Percentiles rank a stretch among this genome's conserved stretches.
These are phyloP conservation scores for Hydrochoerus hydrochaeris DNA, from an alignment of 2,113 vertebrate species.

Conservation along the genomic window DNA sequence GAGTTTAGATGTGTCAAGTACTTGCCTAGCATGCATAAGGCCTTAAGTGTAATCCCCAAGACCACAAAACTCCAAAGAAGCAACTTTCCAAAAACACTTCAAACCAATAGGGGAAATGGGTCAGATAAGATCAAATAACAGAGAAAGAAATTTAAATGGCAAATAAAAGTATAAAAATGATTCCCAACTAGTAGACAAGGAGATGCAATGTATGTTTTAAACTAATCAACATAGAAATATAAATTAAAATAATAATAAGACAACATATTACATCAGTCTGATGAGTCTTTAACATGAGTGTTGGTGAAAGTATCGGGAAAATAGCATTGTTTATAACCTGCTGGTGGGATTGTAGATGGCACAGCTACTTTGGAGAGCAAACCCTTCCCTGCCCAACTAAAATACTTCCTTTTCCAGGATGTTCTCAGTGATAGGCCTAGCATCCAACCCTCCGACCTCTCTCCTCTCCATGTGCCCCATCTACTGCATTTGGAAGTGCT, in stretches of 20 bases:
- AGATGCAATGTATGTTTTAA: not conserved
- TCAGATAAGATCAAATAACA: not conserved
- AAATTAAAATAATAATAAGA: conserved; percentile 23
- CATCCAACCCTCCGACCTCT: no score
- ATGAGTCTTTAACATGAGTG: not conserved
- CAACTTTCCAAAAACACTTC: not conserved
- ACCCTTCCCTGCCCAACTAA: not conserved
- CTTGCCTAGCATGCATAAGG: not conserved
- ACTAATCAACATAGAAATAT: not conserved
- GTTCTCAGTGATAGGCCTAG: not conserved
- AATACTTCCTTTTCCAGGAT: not conserved
- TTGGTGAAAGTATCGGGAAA: not conserved
- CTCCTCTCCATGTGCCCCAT: no score
- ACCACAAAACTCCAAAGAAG: not conserved
- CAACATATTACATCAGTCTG: not conserved
- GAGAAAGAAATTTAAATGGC: not conserved
- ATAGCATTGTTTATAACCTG: not conserved
- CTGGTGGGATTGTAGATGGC: not conserved
- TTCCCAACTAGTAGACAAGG: not conserved
- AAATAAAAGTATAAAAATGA: not conserved
- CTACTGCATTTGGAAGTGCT: conserved; percentile 26
- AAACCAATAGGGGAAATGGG: not conserved
- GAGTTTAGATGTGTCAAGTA: not conserved
- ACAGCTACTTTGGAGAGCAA: not conserved
- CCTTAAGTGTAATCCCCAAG: not conserved